These are phyloP conservation scores for Dicaeum eximium DNA, from an alignment of 2,113 vertebrate species.

Conservation along the genomic window DNA sequence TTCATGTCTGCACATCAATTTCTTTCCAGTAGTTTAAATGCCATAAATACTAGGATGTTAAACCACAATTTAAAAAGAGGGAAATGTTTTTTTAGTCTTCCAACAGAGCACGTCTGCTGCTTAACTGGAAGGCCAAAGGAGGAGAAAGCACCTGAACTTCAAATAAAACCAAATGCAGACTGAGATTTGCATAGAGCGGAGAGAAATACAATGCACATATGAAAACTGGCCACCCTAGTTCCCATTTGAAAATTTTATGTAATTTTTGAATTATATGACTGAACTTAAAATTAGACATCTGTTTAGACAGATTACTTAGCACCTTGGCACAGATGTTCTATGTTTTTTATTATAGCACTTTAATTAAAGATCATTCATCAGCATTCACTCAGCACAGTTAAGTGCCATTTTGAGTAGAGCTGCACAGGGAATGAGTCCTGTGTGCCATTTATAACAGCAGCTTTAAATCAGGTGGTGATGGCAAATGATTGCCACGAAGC, in stretches of 20 bases:
- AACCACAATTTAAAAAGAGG: not conserved
- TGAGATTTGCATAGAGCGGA: not conserved
- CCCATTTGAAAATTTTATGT: not conserved
- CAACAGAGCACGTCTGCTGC: not conserved
- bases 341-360: conserved; percentile 2
- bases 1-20: not conserved
- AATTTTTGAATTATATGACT: not conserved
- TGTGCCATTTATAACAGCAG: not conserved
- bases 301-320: conserved; percentile 36
- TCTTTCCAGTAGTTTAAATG: not conserved
- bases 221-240: not conserved
- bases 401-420: conserved; percentile 10
- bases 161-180: not conserved
- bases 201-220: not conserved
- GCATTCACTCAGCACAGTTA: not conserved
- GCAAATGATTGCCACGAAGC: not conserved
- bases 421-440: not conserved
- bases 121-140: not conserved
- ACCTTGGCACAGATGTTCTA: conserved; percentile 43
- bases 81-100: not conserved
- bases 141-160: not conserved
- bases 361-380: conserved; percentile 56
- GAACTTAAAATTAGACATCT: conserved; percentile 28
- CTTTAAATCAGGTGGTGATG: conserved; percentile 12
- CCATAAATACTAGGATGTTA: not conserved